Conservation (phyloP, 2,888 invertebrate genomes). For the Diaprepes abbreviatus region DNA sequence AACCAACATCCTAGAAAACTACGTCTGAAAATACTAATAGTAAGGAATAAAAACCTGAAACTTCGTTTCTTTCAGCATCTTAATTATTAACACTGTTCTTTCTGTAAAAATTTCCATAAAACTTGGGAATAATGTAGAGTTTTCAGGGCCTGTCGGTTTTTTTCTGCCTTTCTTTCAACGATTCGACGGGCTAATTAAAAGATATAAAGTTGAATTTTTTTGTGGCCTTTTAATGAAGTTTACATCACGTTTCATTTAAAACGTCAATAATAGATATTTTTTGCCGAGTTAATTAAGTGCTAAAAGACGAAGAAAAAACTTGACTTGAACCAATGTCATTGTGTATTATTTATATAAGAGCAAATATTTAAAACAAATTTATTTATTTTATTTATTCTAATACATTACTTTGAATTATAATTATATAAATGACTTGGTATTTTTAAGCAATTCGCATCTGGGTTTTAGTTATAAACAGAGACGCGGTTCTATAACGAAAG, state of each 20-base stretch:
- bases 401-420: too few relatives aligned
- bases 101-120: constrained; percentile 21
- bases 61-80: constrained; percentile 25
- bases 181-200: constrained; percentile 31
- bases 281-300: too few relatives aligned
- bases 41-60: constrained; percentile 24
- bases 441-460: too few relatives aligned
- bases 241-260: neutral
- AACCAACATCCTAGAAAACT: constrained; percentile 3
- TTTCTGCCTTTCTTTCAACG: constrained; percentile 20
- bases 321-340: too few relatives aligned
- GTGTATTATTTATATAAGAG: too few relatives aligned
- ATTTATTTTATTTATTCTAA: too few relatives aligned
- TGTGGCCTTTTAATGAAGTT: constrained; percentile 2
- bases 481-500: too few relatives aligned
- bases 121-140: constrained; percentile 22
- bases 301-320: too few relatives aligned
- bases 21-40: constrained; percentile 1
- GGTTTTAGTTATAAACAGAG: too few relatives aligned
- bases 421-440: too few relatives aligned
- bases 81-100: constrained; percentile 29
- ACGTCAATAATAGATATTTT: too few relatives aligned
- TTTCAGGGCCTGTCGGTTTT: constrained; percentile 19
- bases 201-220: constrained; percentile 27
- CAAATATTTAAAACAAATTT: too few relatives aligned